These are phyloP conservation scores for Sericinus montela DNA, from an alignment of 2,888 invertebrate genomes.

Conservation along the genomic window DNA sequence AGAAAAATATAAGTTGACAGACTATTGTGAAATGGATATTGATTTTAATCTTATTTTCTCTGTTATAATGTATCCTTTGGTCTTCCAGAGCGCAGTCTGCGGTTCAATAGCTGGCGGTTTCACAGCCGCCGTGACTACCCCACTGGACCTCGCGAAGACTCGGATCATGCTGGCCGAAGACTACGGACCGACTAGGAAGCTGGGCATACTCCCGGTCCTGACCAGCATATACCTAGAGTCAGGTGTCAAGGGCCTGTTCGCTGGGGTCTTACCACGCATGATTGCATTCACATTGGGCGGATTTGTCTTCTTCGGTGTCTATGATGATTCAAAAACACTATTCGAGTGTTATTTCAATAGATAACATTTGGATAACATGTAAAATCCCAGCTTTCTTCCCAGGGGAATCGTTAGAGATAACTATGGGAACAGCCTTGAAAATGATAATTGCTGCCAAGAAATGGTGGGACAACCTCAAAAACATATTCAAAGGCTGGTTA, in stretches of 20 bases:
- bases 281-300: conserved; percentile 95
- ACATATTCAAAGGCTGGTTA: no score
- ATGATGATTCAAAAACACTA: conserved; percentile 82
- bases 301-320: conserved; percentile 96
- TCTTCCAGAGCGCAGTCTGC: conserved; percentile 85
- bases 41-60: no score
- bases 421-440: no score
- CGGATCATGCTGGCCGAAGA: conserved; percentile 94
- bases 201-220: conserved; percentile 72
- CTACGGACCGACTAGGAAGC: conserved; percentile 49
- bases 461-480: no score
- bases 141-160: conserved; percentile 97
- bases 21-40: no score
- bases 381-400: no score
- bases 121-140: conserved; percentile 94
- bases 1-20: no score
- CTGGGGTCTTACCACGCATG: conserved; percentile 92
- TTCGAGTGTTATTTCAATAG: conserved; percentile 35
- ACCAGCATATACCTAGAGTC: conserved; percentile 80
- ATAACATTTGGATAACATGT: no score
- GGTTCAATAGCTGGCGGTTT: conserved; percentile 93
- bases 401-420: no score
- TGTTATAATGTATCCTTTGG: no score
- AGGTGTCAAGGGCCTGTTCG: conserved; percentile 91
- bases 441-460: no score